Evolutionary conservation across 2,113 vertebrate species (phyloP).

Genomic region (Plestiodon gilberti): DNA sequence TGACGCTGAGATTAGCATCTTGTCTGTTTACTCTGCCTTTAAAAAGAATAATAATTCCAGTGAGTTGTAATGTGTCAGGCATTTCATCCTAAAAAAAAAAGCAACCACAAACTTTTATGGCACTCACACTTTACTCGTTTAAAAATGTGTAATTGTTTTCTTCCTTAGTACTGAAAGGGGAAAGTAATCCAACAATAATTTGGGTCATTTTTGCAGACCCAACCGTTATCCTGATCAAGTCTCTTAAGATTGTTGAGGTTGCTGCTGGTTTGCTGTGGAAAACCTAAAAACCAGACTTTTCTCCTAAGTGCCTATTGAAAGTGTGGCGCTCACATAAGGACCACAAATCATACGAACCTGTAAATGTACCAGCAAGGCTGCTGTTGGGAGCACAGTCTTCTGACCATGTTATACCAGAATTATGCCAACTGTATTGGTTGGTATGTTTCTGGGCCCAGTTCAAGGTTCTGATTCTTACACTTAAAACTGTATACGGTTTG

Average conservation of each 20-base stretch:
- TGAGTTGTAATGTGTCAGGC: background rate
- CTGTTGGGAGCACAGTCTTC: background rate
- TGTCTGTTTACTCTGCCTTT: slow-evolving; percentile 17
- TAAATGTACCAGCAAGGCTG: background rate
- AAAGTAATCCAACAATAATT: background rate
- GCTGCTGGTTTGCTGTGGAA: background rate
- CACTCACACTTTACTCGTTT: background rate
- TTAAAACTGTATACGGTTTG: too few species aligned
- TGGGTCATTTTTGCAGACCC: background rate
- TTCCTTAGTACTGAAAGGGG: background rate
- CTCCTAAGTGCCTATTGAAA: background rate
- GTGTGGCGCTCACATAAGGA: background rate
- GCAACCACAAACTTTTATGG: background rate
- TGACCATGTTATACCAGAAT: too few species aligned
- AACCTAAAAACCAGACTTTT: background rate
- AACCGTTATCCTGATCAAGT: background rate
- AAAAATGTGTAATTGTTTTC: background rate
- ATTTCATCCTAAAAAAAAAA: background rate
- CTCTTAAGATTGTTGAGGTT: background rate
- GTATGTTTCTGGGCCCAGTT: too few species aligned
- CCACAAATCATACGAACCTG: background rate
- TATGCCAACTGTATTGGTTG: too few species aligned
- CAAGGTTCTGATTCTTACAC: too few species aligned
- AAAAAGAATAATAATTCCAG: background rate
- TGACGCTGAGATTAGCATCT: slow-evolving; percentile 15